Base-by-base conservation (phyloP, 2,888 invertebrate species). In the Stomorhina lunata region DNA sequence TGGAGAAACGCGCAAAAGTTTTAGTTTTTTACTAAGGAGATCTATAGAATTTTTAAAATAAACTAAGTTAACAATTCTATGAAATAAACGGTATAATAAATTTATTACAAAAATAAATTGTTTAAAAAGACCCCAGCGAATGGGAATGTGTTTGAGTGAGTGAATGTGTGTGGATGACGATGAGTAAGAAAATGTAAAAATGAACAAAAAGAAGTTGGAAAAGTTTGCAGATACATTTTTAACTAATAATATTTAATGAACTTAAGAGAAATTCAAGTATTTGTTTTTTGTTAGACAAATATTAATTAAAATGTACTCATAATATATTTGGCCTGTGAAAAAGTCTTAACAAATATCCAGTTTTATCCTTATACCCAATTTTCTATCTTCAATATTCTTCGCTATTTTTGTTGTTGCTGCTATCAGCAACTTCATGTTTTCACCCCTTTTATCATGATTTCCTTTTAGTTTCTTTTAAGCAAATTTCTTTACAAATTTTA, bases 1-100 rank as follows among this genome's bases (percentile, higher is more conserved):
- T 68, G 69, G 53, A n/a, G 43, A 63, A 72, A 72, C 59, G 65
- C 72, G 66, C 65, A 65, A 71, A 68, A 61, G 25, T 61, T 69
- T 63, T 45, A 53, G 1, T 22, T 20, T 17, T 32, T 50, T 50
- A 25, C 12, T 5, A 25, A 25, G 12, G 27, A 50, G 22, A 22
- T 48, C 25, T 27, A 12, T 22, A 25, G 6, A 50, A 50, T 50
- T 50, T 5, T 25, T 37, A 6, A 59, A 59, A 25, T 7, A 61
- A 25, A 40, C 10, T 32, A 57, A 17, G 10, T 17, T 32, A 43
- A 63, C 22, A 40, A 43, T 43, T 55, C 12, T 9, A 12, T 40
- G 22, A 50, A 12, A 25, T 25, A 50, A 4, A 25, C 6, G 2
- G 10, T 29, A 32, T 17, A 34, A 57, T 34, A n/a, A 20, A 37